phyloP scores from a whole-genome alignment of 2,113 vertebrate species.

The Elaphurus davidianus region DNA sequence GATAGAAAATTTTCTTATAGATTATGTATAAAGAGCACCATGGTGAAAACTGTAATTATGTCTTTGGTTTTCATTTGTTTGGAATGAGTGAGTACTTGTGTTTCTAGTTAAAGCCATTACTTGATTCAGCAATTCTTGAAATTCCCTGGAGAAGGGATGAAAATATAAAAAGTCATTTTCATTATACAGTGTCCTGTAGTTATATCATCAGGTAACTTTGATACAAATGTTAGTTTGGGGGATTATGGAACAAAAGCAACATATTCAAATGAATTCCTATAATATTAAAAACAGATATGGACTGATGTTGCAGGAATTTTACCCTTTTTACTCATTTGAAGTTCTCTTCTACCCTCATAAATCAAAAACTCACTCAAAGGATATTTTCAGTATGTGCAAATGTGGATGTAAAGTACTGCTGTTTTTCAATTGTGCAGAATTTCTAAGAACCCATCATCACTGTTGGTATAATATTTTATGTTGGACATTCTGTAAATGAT shows the following conservation, averaged over 20 bases:
- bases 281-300: constrained; percentile 72
- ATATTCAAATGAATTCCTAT: constrained; percentile 70
- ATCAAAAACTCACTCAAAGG: constrained; percentile 71
- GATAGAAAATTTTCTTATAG: not conserved
- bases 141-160: constrained; percentile 57
- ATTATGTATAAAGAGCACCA: constrained; percentile 24
- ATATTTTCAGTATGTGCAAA: constrained; percentile 71
- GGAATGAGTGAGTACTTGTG: constrained; percentile 53
- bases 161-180: constrained; percentile 63
- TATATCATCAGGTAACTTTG: constrained; percentile 70
- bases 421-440: not conserved
- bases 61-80: constrained; percentile 67
- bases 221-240: constrained; percentile 58
- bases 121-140: constrained; percentile 64
- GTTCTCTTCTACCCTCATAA: constrained; percentile 44
- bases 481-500: not conserved
- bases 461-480: not conserved
- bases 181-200: constrained; percentile 45
- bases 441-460: not conserved
- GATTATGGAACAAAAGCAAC: constrained; percentile 64
- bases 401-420: not conserved
- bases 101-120: constrained; percentile 65
- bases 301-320: constrained; percentile 63
- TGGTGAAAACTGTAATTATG: constrained; percentile 35
- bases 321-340: constrained; percentile 63